Percentiles rank a stretch among this genome's conserved stretches.
Evolutionary conservation across 2,888 invertebrate genomes (phyloP).

Genomic region (Leptinotarsa haldemani): DNA sequence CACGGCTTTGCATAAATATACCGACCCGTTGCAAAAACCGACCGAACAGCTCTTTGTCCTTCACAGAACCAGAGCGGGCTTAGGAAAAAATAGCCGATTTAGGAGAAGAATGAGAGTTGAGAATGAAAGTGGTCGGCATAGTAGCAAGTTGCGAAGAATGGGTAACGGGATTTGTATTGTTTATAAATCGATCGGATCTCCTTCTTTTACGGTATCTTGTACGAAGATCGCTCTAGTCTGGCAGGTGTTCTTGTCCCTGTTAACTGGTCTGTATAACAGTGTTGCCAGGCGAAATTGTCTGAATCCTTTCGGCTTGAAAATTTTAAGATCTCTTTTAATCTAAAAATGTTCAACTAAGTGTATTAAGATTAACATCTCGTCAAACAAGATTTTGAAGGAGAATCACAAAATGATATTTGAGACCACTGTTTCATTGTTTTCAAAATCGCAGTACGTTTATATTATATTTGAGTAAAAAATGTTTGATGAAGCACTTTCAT

Average conservation of each 20-base stretch:
- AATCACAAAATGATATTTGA: no score
- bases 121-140: constrained; percentile 43
- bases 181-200: constrained; percentile 39
- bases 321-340: no score
- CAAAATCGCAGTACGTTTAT: no score
- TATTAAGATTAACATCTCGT: no score
- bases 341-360: no score
- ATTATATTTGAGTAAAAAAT: no score
- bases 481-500: no score
- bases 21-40: neutral
- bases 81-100: constrained; percentile 30
- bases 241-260: constrained; percentile 27
- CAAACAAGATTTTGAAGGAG: no score
- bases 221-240: constrained; percentile 30
- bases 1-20: constrained; percentile 17
- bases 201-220: constrained; percentile 45
- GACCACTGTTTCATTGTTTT: no score
- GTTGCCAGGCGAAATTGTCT: no score
- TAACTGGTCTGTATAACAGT: constrained; percentile 14
- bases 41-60: constrained; percentile 18
- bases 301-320: no score
- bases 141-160: constrained; percentile 36
- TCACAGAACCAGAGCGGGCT: constrained; percentile 16
- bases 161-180: constrained; percentile 46
- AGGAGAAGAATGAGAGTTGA: constrained; percentile 30